These are phyloP conservation scores for Taeniopygia guttata DNA, from an alignment of 2,797 vertebrate species.

Conservation along the genomic window DNA sequence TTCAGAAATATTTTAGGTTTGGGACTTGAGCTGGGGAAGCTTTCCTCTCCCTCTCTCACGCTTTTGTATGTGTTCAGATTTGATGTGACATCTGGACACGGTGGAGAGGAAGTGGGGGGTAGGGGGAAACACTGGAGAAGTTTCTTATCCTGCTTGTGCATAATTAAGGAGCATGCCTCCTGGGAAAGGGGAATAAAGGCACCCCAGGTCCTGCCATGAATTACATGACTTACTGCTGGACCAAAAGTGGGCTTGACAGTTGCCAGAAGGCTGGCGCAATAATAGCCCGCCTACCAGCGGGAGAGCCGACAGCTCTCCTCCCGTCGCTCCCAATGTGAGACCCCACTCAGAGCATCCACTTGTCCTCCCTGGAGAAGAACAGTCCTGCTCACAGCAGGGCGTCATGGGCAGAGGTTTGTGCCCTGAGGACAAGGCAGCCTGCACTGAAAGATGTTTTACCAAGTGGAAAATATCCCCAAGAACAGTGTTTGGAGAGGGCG, in stretches of 20 bases:
- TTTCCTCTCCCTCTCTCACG: slow-evolving; percentile 42
- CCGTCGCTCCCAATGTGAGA: not conserved
- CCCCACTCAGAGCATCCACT: not conserved
- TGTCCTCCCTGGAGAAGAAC: not conserved
- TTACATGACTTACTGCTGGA: slow-evolving; percentile 75
- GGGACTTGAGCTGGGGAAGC: slow-evolving; percentile 43
- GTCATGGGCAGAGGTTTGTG: not conserved
- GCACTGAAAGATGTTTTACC: slow-evolving; percentile 11
- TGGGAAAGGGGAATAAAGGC: slow-evolving; percentile 70
- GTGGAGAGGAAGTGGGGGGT: slow-evolving; percentile 51
- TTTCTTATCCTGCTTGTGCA: slow-evolving; percentile 47
- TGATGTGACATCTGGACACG: slow-evolving; percentile 59
- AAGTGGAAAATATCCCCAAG: slow-evolving; percentile 34
- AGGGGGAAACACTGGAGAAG: slow-evolving; percentile 34
- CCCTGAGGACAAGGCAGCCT: slow-evolving; percentile 16
- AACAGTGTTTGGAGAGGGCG: not conserved
- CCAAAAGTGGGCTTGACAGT: slow-evolving; percentile 75
- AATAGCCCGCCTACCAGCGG: slow-evolving; percentile 60
- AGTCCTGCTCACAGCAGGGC: not conserved
- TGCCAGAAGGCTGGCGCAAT: slow-evolving; percentile 62
- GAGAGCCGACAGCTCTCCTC: slow-evolving; percentile 21
- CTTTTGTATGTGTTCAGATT: slow-evolving; percentile 63
- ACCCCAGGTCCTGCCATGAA: slow-evolving; percentile 65
- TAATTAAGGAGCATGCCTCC: slow-evolving; percentile 68
- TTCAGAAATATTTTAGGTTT: slow-evolving; percentile 51